A percentile compares a stretch with the other conserved stretches of the same genome.
Evolutionary conservation across 2,888 invertebrate genomes (phyloP).

Genomic region (Therioaphis trifolii): DNA sequence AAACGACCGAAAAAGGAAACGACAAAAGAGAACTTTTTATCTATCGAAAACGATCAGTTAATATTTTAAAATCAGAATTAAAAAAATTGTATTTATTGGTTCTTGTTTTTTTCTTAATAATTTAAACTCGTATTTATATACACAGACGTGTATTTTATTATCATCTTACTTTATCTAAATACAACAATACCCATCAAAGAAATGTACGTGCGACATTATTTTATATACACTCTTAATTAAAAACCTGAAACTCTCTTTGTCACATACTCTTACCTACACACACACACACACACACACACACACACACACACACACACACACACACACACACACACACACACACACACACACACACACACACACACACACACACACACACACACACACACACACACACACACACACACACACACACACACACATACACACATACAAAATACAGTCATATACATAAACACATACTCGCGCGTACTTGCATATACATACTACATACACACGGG

Average conservation of each 20-base stretch:
- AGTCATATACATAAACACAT: no score
- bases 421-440: not conserved
- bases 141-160: slow-evolving; percentile 53
- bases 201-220: slow-evolving; percentile 60
- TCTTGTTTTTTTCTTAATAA: slow-evolving; percentile 44
- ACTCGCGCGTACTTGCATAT: not conserved
- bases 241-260: slow-evolving; percentile 61
- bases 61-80: slow-evolving; percentile 32
- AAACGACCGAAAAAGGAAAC: slow-evolving; percentile 40
- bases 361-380: slow-evolving; percentile 16
- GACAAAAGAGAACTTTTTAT: slow-evolving; percentile 21
- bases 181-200: slow-evolving; percentile 62
- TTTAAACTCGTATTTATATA: slow-evolving; percentile 50
- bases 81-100: slow-evolving; percentile 57
- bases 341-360: not conserved
- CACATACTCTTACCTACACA: slow-evolving; percentile 12
- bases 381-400: not conserved
- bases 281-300: not conserved
- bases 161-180: slow-evolving; percentile 57
- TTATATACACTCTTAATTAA: slow-evolving; percentile 62
- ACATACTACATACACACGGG: not conserved
- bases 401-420: slow-evolving; percentile 19
- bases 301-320: not conserved
- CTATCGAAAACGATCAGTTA: slow-evolving; percentile 54
- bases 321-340: slow-evolving; percentile 12